A percentile compares a stretch with the other conserved stretches of the same genome.
These are phyloP conservation scores for Seira ritae DNA, from an alignment of 2,888 invertebrate genomes.

Conservation along the genomic window DNA sequence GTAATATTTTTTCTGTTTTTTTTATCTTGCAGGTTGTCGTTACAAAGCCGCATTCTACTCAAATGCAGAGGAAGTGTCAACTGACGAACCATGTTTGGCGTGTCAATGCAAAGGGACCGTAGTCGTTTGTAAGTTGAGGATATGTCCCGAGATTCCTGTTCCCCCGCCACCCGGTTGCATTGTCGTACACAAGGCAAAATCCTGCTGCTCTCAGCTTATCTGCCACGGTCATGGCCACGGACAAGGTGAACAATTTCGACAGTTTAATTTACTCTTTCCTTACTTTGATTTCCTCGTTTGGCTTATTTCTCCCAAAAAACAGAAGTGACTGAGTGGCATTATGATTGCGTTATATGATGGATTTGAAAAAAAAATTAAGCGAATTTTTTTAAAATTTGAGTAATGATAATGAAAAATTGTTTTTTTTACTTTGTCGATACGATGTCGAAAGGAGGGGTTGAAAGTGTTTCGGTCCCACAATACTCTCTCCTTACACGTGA, in stretches of 20 bases:
- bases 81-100: slow-evolving; percentile 85
- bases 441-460: neutral
- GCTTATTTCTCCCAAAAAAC: no score
- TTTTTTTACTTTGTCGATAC: neutral
- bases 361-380: neutral
- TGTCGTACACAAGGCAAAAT: slow-evolving; percentile 81
- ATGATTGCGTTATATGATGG: neutral
- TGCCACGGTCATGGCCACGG: slow-evolving; percentile 78
- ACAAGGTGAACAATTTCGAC: slow-evolving; percentile 2
- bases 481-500: neutral
- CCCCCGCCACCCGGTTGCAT: slow-evolving; percentile 86
- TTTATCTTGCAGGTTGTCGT: slow-evolving; percentile 80
- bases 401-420: neutral
- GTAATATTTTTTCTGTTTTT: neutral
- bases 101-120: slow-evolving; percentile 86
- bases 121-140: slow-evolving; percentile 85
- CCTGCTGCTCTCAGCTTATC: slow-evolving; percentile 87
- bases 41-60: slow-evolving; percentile 84
- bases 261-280: no score
- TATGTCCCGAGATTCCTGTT: slow-evolving; percentile 85
- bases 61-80: slow-evolving; percentile 80
- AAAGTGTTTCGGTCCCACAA: neutral
- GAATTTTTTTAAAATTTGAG: no score
- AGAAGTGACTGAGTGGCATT: neutral
- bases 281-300: neutral